phyloP scores from a whole-genome alignment of 1,140 invertebrate species.

The Tetraneura akinire region DNA sequence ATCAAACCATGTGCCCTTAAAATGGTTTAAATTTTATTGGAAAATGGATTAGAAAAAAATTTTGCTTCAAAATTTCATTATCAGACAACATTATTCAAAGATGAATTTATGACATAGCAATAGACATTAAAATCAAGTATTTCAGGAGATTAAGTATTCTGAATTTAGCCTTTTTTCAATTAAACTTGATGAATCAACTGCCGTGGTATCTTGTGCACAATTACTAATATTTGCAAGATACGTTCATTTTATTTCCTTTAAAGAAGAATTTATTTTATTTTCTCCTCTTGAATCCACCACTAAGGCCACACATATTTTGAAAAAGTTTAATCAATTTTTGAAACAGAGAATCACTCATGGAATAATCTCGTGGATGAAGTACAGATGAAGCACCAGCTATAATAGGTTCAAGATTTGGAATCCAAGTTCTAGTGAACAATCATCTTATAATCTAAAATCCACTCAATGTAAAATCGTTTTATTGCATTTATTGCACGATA shows the following conservation, averaged over 20 bases:
- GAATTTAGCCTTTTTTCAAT: background rate
- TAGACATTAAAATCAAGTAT: background rate
- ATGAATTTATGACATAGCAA: background rate
- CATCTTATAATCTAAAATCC: background rate
- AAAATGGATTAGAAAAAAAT: background rate
- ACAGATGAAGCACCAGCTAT: background rate
- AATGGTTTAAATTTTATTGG: background rate
- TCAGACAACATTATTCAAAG: background rate
- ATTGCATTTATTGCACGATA: no score
- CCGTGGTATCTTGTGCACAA: background rate
- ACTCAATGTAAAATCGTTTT: background rate
- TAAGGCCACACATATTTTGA: background rate
- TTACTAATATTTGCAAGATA: slow-evolving; percentile 6
- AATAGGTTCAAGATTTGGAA: background rate
- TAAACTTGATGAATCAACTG: background rate
- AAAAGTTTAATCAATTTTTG: background rate
- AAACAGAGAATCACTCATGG: background rate
- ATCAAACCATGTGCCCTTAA: background rate
- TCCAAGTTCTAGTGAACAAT: background rate
- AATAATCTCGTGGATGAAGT: background rate
- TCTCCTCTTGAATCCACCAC: background rate
- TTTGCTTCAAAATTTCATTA: background rate
- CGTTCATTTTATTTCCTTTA: background rate
- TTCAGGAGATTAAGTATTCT: background rate
- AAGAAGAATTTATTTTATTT: slow-evolving; percentile 8